Evolutionary conservation across 2,888 invertebrate genomes (phyloP), one percentile per base, ranked within the genome.

Genomic region (Gibbula magus): DNA sequence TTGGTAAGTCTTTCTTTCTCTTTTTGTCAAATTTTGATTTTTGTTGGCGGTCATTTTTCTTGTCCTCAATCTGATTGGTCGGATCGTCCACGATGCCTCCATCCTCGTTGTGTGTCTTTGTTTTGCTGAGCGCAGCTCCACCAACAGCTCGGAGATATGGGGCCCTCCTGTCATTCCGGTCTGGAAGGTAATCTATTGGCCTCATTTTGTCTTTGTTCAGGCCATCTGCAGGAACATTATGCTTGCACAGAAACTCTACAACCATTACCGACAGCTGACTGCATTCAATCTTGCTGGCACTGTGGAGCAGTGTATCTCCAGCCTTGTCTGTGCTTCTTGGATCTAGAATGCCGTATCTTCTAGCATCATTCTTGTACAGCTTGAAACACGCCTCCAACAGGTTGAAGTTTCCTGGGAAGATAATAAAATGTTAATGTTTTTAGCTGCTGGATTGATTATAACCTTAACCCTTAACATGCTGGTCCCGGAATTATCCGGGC

Each of bases 201-300:
- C 86, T 77, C 74, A 86, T 87, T 10, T 84, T 85, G 2, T 85
- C 87, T 29, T 83, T 84, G 81, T 90, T 88, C 32, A 76, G 78
- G 0, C 84, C 66, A n/a, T 85, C 75, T 2, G 86, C 85, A 7
- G 83, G 83, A 0, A 89, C 76, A 25, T 84, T 83, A 56, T 79
- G 78, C 32, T 86, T 83, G 75, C 87, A 85, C 1, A 89, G 81
- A 20, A 86, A 66, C 67, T 88, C 87, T 4, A 87, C 86, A 1
- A 87, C 86, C 54, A 73, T 81, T 35, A 81, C 53, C 18, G 83
- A 81, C n/a, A 76, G 76, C 16, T 77, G 79, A 75, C 20, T 78
- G 73, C 79, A 83, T 67, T 80, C 56, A 25, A 2, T n/a, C 56
- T 56, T 56, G 56, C 56, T 67, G 39, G 81, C 83, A 39, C 82